Base-by-base conservation (phyloP, 2,797 vertebrate species). In the Epinephelus awoara region DNA sequence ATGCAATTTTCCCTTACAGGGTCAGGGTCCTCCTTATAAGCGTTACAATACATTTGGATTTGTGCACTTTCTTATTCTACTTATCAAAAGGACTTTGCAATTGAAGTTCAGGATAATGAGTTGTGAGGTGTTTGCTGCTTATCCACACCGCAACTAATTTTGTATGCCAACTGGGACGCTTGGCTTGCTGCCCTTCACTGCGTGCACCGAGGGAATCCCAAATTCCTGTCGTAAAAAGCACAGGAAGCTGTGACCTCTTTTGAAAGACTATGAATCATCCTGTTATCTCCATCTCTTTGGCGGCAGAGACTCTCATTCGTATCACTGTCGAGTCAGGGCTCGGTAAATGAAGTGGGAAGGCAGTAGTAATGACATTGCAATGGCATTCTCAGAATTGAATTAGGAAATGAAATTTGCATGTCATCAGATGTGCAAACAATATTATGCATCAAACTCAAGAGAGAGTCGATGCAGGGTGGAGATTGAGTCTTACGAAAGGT, bases 231-330 rank as follows among this genome's bases (percentile, higher is more conserved):
- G 88, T 91, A 90, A 91, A 40, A 93, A 83, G 89, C 84, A 90
- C 91, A 93, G 92, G 91, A 92, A 94, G 90, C 88, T 75, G 79
- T 90, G 90, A 93, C 92, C 91, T 89, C 91, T 85, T 90, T 92
- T 93, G 86, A 91, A 83, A 90, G 86, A 74, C 89, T 82, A 93
- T 94, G 92, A 94, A 93, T 94, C 92, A 92, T 90, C 83, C 91
- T 89, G 89, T 94, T 93, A 94, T 94, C 92, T 92, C 61, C 83
- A 83, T 88, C 87, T 89, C 87, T 54, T 89, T 71, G 52, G 84
- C 67, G 67, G 80, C 75, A 66, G 86, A 77, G 83, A 76, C 86
- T 86, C 85, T 89, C 78, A 68, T 87, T 90, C 79, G 18, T 73
- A 86, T 85, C 87, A 50, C 85, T 85, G 83, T 86, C 72, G 46